phyloP scores from a whole-genome alignment of 2,113 vertebrate genomes.

The Aix galericulata region DNA sequence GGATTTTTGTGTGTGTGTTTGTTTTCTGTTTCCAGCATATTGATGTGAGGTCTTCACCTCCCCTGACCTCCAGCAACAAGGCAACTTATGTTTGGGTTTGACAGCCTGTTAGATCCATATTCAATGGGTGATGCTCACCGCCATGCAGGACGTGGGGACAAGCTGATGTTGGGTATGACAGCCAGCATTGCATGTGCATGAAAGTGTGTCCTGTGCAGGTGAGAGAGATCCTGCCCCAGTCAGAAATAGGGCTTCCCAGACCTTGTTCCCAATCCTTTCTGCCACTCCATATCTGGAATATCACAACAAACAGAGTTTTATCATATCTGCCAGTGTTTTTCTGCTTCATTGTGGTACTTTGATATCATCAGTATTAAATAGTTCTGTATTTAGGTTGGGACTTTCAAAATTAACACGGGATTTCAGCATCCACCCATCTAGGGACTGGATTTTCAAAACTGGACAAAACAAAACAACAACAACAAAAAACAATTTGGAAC shows the following conservation, averaged over 20 bases:
- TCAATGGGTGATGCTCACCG: neutral
- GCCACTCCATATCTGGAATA: neutral
- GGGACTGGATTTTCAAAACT: neutral
- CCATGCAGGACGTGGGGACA: neutral
- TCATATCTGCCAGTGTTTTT: neutral
- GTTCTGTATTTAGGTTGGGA: neutral
- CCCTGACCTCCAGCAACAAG: slow-evolving; percentile 21
- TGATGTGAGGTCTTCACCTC: slow-evolving; percentile 42
- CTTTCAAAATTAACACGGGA: neutral
- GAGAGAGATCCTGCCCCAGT: neutral
- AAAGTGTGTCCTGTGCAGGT: accelerated
- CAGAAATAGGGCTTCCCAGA: neutral
- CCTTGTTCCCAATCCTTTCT: neutral
- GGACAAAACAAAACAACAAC: neutral
- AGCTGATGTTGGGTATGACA: neutral
- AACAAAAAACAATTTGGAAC: neutral
- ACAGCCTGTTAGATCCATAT: neutral
- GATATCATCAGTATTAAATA: neutral
- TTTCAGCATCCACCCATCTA: neutral
- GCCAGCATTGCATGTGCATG: neutral
- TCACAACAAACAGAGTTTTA: neutral
- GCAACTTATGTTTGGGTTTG: neutral
- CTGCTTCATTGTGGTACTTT: neutral
- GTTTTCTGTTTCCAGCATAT: slow-evolving; percentile 24
- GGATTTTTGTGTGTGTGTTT: slow-evolving; percentile 32